Percentiles rank a stretch among this genome's conserved stretches.
These are phyloP conservation scores for Notarius lentiginosus DNA, from an alignment of 2,113 vertebrate species.

Conservation along the genomic window DNA sequence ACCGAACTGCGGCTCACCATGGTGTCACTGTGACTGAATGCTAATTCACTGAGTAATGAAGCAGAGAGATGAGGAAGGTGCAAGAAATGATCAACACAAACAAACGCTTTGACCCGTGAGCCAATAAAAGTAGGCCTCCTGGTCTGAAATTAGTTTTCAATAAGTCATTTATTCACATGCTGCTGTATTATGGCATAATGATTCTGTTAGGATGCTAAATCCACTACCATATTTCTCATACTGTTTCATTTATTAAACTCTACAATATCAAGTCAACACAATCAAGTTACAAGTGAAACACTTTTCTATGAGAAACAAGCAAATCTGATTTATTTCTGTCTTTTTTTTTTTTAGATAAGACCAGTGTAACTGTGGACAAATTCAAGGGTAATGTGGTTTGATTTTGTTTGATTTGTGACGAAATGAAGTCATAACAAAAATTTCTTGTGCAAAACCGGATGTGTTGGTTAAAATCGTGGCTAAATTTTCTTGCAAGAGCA, in stretches of 20 bases:
- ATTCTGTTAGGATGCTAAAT: conserved; percentile 17
- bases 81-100: not conserved
- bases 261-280: not conserved
- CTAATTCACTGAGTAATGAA: conserved; percentile 7
- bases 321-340: not conserved
- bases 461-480: not conserved
- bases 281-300: not conserved
- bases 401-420: not conserved
- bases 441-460: not conserved
- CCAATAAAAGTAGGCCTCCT: not conserved
- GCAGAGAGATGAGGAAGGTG: not conserved
- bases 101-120: not conserved
- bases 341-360: no score
- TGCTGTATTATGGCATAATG: not conserved
- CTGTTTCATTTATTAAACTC: not conserved
- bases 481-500: not conserved
- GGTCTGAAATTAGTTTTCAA: conserved; percentile 21
- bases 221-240: not conserved
- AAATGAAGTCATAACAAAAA: not conserved
- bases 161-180: not conserved
- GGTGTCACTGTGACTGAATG: not conserved
- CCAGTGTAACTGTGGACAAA: not conserved
- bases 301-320: not conserved
- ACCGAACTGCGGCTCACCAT: conserved; percentile 17
- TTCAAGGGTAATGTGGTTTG: not conserved